Evolutionary conservation across 2,113 vertebrate species (phyloP).

Genomic region (Sinocyclocheilus anshuiensis): DNA sequence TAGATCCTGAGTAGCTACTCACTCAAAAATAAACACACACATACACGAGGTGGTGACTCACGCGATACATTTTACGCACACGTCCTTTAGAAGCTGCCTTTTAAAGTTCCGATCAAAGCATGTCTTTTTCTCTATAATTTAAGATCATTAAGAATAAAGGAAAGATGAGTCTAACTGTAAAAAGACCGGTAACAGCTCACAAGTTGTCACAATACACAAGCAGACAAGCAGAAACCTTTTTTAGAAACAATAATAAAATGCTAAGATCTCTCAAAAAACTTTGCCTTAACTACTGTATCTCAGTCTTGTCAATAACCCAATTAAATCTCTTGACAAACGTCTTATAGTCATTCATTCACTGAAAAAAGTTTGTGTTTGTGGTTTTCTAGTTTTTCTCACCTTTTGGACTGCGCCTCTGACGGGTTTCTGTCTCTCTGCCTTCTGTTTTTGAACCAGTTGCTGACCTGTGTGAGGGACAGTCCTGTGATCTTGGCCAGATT

Average conservation of each 20-base stretch:
- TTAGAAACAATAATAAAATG: background rate
- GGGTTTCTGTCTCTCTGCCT: conserved; percentile 97
- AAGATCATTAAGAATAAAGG: background rate
- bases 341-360: too few species aligned
- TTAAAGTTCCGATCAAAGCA: background rate
- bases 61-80: conserved; percentile 18
- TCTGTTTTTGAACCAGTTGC: conserved; percentile 99
- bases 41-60: conserved; percentile 29
- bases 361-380: background rate
- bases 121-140: background rate
- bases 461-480: conserved; percentile 95
- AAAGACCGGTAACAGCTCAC: background rate
- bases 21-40: conserved; percentile 42
- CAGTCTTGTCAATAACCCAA: background rate
- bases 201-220: background rate
- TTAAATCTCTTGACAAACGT: background rate
- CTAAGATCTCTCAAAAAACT: background rate
- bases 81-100: background rate
- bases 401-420: conserved; percentile 93
- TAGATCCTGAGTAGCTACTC: conserved; percentile 24
- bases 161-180: background rate
- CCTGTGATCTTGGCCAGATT: conserved; percentile 97
- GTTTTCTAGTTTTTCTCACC: conserved; percentile 70
- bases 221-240: background rate
- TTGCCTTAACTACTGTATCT: background rate